Base-by-base conservation (phyloP, 2,888 invertebrate species). In the Cryptophagus acutangulus region DNA sequence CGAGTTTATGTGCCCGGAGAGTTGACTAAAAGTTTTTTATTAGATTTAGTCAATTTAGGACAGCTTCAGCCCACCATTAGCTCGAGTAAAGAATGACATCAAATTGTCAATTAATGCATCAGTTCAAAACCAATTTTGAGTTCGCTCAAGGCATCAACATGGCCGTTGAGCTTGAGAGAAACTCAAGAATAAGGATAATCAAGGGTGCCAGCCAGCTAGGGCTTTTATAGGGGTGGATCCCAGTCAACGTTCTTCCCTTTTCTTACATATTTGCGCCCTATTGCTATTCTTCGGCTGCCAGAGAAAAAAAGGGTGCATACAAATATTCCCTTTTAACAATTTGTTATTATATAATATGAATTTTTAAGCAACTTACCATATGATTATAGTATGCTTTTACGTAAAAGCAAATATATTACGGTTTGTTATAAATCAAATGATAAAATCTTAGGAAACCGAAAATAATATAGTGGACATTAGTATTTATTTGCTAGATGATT, bases 61-160 rank as follows among this genome's bases (percentile, higher is more conserved):
- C 61, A 63, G 60, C 63, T 65, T 66, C 64, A 65, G 58, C 56
- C 55, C 56, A 58, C 64, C 62, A 65, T 66, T 65, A 65, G 63
- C 58, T 54, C 37, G 46, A 49, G 53, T 52, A 61, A 65, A 66
- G 67, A 67, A 67, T 65, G 63, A 63, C 65, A 63, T 58, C 64
- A 66, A 67, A 67, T 67, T 67, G 66, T 62, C 67, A 65, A 66
- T 67, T 67, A 67, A 67, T 65, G 62, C 63, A 63, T 63, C 65
- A 62, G 65, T 64, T 63, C 61, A 63, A 58, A 64, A 63, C 60
- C 64, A 65, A 64, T 67, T 66, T 64, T 53, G 56, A 45, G 49
- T 49, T 44, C 51, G 59, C 61, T 52, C 47, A 43, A 40, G 54
- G 62, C 59, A 57, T 41, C 49, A 58, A 61, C 58, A 60, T 60